Evolutionary conservation across 92 coral and sea anemone genomes (phyloP).

Genomic region (Nematostella vectensis): DNA sequence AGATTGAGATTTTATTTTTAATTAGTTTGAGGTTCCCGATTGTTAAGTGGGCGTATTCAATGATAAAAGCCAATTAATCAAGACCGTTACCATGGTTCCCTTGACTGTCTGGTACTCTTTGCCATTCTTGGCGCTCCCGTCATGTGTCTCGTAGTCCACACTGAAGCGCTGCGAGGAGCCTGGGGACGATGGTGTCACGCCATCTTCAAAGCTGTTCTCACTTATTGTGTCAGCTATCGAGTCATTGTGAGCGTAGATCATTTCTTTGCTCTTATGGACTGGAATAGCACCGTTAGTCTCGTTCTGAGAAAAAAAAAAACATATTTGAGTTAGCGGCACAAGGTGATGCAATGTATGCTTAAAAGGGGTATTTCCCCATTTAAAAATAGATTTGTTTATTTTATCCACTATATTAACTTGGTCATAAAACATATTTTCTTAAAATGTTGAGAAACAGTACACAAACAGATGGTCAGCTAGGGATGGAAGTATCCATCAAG

Average conservation of each 20-base stretch:
- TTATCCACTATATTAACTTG: no score
- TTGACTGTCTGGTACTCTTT: conserved; percentile 45
- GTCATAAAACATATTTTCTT: no score
- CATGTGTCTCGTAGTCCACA: conserved; percentile 85
- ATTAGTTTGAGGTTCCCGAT: no score
- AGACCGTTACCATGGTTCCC: conserved; percentile 78
- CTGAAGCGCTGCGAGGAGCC: conserved; percentile 11
- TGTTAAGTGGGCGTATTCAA: no score
- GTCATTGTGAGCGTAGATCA: conserved; percentile 7
- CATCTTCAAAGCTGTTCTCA: conserved; percentile 16
- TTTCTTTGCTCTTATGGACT: conserved; percentile 5
- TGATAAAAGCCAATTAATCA: no score
- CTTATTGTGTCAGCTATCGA: conserved; percentile 29
- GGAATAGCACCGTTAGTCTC: not conserved
- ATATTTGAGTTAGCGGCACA: conserved; percentile 1
- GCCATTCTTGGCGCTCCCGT: conserved; percentile 66
- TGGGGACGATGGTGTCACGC: conserved; percentile 3
- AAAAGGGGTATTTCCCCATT: no score
- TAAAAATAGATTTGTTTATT: no score
- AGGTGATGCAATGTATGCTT: not conserved
- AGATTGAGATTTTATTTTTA: no score
- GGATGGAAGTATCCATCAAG: no score
- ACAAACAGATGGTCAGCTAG: no score
- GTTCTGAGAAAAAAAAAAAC: not conserved
- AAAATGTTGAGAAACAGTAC: no score